A percentile compares a stretch with the other conserved stretches of the same genome.
Evolutionary conservation across 2,797 vertebrate genomes (phyloP).

Genomic region (Ptychobarbus kaznakovi): DNA sequence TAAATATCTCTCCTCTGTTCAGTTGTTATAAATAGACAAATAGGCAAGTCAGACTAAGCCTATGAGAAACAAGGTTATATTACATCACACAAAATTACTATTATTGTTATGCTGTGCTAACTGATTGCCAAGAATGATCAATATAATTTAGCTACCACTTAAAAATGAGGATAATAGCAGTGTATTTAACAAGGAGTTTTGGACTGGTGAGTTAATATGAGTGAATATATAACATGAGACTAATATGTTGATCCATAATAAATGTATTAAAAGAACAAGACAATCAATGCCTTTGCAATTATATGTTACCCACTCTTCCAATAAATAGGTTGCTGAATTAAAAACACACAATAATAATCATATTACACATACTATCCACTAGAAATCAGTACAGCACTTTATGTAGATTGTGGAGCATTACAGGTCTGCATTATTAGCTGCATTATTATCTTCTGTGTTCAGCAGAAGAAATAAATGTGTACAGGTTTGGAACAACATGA

Average conservation of each 20-base stretch:
- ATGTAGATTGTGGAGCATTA: neutral
- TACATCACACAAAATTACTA: conserved; percentile 61
- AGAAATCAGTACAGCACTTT: conserved; percentile 72
- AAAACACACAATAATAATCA: neutral
- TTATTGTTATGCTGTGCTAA: conserved; percentile 2
- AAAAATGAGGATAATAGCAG: conserved; percentile 5
- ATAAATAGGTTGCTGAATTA: neutral
- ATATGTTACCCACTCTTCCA: neutral
- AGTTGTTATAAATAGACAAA: conserved; percentile 76
- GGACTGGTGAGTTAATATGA: neutral
- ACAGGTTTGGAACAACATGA: neutral
- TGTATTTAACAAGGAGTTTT: conserved; percentile 5
- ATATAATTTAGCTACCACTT: conserved; percentile 31
- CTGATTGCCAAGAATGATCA: neutral
- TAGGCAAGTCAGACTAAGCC: conserved; percentile 68
- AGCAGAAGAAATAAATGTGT: neutral
- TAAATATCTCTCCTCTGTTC: conserved; percentile 67
- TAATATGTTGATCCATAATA: neutral
- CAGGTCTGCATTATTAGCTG: too few species aligned
- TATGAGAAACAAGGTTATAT: conserved; percentile 73
- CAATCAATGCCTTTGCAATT: neutral
- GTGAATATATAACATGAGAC: neutral
- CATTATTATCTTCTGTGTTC: neutral
- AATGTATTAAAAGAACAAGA: neutral
- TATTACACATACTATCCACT: conserved; percentile 61